Conservation (phyloP, 2,797 vertebrate genomes). For the Gymnothorax javanicus region DNA sequence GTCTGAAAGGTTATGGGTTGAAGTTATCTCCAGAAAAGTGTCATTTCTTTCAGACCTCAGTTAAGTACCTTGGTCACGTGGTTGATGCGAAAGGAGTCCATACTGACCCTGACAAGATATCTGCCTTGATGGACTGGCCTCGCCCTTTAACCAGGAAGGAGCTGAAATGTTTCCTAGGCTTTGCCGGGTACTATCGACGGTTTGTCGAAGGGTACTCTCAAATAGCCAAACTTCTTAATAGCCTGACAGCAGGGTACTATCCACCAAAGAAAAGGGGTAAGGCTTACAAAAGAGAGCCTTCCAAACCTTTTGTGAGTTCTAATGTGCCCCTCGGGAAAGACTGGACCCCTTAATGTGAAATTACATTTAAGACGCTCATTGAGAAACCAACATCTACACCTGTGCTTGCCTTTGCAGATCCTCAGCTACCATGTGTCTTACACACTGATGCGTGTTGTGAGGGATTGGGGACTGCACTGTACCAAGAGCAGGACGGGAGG, state of each 20-base stretch:
- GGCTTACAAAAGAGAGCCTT: no score
- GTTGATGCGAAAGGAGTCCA: slow-evolving; percentile 3
- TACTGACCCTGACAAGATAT: background rate
- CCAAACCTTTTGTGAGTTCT: no score
- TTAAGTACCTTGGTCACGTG: background rate
- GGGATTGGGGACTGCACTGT: background rate
- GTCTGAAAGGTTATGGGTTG: no score
- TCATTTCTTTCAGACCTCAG: no score
- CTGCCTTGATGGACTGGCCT: slow-evolving; percentile 3
- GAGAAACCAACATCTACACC: background rate
- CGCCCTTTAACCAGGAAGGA: background rate
- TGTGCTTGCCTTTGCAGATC: background rate
- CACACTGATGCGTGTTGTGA: background rate
- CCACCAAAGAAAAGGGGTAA: no score
- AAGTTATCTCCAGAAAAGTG: no score
- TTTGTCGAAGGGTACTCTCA: background rate
- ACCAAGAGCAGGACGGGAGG: no score
- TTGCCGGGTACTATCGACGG: background rate
- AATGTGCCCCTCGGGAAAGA: background rate
- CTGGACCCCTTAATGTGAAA: slow-evolving; percentile 5
- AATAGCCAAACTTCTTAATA: no score
- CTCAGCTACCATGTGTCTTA: background rate
- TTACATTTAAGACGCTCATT: background rate
- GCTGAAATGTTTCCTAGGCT: slow-evolving; percentile 7
- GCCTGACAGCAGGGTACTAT: background rate